Conservation (phyloP, 64 coral and sea anemone species). For the Dendrophyllia cribrosa region DNA sequence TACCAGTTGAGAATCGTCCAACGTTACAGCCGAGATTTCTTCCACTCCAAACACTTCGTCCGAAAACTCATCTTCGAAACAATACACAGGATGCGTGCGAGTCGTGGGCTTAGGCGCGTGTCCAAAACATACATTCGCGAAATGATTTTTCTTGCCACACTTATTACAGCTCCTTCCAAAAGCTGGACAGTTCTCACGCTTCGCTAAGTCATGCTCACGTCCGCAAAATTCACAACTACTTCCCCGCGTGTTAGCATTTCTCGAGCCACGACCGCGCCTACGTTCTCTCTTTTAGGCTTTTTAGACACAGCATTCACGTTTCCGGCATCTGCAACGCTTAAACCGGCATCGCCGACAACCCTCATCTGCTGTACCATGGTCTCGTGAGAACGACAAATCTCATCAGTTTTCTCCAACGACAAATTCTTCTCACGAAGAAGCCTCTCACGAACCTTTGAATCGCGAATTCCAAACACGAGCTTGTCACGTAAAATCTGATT, state of each 20-base stretch:
- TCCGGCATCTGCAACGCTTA: too few relatives aligned
- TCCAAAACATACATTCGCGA: slow-evolving; percentile 29
- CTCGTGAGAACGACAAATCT: too few relatives aligned
- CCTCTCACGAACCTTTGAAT: too few relatives aligned
- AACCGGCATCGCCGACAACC: too few relatives aligned
- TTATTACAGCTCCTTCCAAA: slow-evolving; percentile 6
- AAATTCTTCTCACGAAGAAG: too few relatives aligned
- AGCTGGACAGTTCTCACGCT: slow-evolving; percentile 34
- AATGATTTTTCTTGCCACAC: slow-evolving; percentile 14
- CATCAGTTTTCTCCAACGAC: too few relatives aligned
- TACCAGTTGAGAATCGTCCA: slow-evolving; percentile 3
- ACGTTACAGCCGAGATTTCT: neutral
- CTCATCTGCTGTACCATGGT: too few relatives aligned
- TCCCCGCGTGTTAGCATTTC: neutral
- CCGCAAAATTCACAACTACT: neutral
- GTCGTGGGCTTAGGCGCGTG: neutral
- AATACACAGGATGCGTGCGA: neutral
- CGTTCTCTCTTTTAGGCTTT: neutral
- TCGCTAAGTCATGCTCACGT: neutral
- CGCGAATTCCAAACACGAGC: too few relatives aligned
- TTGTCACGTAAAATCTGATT: too few relatives aligned
- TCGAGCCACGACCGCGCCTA: neutral
- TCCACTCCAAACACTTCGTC: neutral
- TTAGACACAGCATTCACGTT: too few relatives aligned
- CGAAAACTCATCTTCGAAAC: neutral